phyloP scores from a whole-genome alignment of 2,113 vertebrate species.

The Papio anubis region DNA sequence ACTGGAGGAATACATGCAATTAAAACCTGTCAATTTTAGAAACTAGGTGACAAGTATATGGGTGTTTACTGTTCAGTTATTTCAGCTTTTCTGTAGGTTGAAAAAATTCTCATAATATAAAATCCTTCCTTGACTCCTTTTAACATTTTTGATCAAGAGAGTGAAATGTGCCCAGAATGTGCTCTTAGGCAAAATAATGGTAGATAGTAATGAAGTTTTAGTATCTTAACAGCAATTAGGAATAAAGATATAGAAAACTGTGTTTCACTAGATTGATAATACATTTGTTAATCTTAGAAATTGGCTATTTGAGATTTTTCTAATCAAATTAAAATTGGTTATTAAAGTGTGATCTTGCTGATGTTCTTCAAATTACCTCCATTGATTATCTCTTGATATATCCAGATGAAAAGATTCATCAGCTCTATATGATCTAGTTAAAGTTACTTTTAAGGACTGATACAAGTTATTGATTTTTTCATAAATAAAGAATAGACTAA shows the following conservation, averaged over 20 bases:
- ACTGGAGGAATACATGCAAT: neutral
- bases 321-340: neutral
- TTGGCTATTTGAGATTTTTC: neutral
- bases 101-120: neutral
- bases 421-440: neutral
- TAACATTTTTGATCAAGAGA: neutral
- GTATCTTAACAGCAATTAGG: neutral
- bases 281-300: slow-evolving; percentile 12
- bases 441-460: neutral
- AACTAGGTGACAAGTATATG: neutral
- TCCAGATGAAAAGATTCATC: neutral
- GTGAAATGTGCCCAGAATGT: neutral
- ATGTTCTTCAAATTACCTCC: neutral
- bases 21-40: neutral
- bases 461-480: neutral
- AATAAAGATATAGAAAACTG: neutral
- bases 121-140: neutral
- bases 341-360: neutral
- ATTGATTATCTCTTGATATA: neutral
- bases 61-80: neutral
- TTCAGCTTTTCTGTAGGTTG: neutral
- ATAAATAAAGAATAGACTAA: no score
- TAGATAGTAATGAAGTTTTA: neutral
- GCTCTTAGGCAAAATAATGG: neutral
- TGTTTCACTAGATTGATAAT: neutral